Percentiles rank a stretch among this genome's conserved stretches.
Evolutionary conservation across 2,888 invertebrate species (phyloP).

Genomic region (Macaria liturata): DNA sequence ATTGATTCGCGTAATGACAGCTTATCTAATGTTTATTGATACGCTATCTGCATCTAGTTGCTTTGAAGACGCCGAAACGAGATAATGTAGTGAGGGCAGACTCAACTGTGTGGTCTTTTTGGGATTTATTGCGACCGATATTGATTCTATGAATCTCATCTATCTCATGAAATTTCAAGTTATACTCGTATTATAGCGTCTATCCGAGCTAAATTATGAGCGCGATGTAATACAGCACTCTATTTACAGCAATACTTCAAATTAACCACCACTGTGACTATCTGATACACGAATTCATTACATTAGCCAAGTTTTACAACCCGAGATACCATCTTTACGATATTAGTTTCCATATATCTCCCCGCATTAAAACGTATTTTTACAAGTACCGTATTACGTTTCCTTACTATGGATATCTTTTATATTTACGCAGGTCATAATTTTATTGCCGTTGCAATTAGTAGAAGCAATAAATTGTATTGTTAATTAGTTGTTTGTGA

Average conservation of each 20-base stretch:
- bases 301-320: constrained; percentile 18
- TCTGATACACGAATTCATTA: constrained; percentile 18
- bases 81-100: constrained; percentile 15
- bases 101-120: neutral
- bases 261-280: constrained; percentile 8
- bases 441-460: constrained; percentile 51
- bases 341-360: constrained; percentile 10
- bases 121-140: neutral
- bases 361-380: constrained; percentile 6
- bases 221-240: too few relatives aligned
- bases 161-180: too few relatives aligned
- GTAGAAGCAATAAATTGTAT: constrained; percentile 46
- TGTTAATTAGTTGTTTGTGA: constrained; percentile 55
- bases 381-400: constrained; percentile 9
- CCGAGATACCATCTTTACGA: constrained; percentile 19
- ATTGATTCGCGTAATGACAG: constrained; percentile 61
- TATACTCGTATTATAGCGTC: neutral
- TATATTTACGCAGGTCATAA: constrained; percentile 32
- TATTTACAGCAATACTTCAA: constrained; percentile 1
- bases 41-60: constrained; percentile 36
- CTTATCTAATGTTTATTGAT: constrained; percentile 46
- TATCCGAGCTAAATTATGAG: too few relatives aligned
- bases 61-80: constrained; percentile 47
- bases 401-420: constrained; percentile 22
- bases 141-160: too few relatives aligned